A percentile compares a stretch with the other conserved stretches of the same genome.
phyloP scores from a whole-genome alignment of 2,113 vertebrate genomes.

The Lonchura striata region DNA sequence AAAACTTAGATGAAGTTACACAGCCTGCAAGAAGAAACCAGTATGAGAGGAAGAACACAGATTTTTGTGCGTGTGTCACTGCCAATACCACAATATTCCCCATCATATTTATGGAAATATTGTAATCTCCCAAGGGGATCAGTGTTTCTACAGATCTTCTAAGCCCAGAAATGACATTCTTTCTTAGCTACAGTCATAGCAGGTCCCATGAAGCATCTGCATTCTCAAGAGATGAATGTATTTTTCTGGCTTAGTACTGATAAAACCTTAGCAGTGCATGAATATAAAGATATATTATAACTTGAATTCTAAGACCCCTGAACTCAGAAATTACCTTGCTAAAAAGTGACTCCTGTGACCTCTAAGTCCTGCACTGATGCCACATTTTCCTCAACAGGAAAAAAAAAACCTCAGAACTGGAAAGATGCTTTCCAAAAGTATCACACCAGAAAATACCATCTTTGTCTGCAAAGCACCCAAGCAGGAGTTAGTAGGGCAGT shows the following conservation, averaged over 20 bases:
- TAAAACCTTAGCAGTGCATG: neutral
- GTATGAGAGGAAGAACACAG: neutral
- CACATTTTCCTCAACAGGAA: neutral
- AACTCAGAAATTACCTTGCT: neutral
- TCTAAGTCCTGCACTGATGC: neutral
- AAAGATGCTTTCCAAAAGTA: neutral
- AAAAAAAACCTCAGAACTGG: neutral
- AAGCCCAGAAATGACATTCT: slow-evolving; percentile 13
- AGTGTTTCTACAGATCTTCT: neutral
- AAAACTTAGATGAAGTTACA: neutral
- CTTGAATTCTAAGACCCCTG: neutral
- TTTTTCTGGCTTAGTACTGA: neutral
- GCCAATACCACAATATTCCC: neutral
- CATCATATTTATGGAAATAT: neutral
- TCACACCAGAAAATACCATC: neutral
- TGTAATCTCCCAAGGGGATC: slow-evolving; percentile 17
- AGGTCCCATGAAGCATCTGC: neutral
- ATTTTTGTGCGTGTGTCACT: neutral
- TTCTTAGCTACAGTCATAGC: neutral
- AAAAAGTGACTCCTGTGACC: neutral
- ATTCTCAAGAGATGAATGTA: neutral
- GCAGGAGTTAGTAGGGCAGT: neutral
- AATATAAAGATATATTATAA: neutral
- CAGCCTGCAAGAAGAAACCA: neutral
- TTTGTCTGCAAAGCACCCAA: neutral